phyloP scores from a whole-genome alignment of 2,888 invertebrate species.

The Epinotia nisella region DNA sequence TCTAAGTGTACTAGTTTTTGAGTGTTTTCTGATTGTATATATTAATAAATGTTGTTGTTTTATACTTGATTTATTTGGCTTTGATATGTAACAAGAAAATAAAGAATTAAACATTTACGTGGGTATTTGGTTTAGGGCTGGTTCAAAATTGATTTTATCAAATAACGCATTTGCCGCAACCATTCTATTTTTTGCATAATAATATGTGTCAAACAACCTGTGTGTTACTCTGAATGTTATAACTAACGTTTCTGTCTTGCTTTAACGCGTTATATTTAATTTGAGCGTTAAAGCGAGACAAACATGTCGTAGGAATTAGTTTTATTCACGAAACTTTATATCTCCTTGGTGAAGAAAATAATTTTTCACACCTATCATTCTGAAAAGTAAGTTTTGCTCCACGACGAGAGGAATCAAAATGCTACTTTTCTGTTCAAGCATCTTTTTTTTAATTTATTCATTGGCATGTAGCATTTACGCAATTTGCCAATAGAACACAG shows the following conservation, averaged over 20 bases:
- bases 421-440: too few relatives aligned
- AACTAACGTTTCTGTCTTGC: background rate
- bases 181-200: background rate
- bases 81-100: background rate
- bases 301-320: background rate
- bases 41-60: constrained; percentile 33
- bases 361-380: too few relatives aligned
- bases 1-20: constrained; percentile 35
- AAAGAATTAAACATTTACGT: background rate
- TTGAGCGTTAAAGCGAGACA: too few relatives aligned
- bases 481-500: too few relatives aligned
- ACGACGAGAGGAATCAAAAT: too few relatives aligned
- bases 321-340: too few relatives aligned
- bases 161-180: too few relatives aligned
- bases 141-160: background rate
- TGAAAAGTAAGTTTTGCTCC: too few relatives aligned
- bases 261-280: background rate
- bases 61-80: constrained; percentile 29
- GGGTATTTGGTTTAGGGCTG: background rate
- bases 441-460: too few relatives aligned
- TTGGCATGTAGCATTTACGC: too few relatives aligned
- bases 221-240: background rate
- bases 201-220: background rate
- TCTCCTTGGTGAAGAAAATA: too few relatives aligned
- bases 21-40: constrained; percentile 19